Base-by-base conservation (phyloP, 2,888 invertebrate species). In the Drosophila rubida region DNA sequence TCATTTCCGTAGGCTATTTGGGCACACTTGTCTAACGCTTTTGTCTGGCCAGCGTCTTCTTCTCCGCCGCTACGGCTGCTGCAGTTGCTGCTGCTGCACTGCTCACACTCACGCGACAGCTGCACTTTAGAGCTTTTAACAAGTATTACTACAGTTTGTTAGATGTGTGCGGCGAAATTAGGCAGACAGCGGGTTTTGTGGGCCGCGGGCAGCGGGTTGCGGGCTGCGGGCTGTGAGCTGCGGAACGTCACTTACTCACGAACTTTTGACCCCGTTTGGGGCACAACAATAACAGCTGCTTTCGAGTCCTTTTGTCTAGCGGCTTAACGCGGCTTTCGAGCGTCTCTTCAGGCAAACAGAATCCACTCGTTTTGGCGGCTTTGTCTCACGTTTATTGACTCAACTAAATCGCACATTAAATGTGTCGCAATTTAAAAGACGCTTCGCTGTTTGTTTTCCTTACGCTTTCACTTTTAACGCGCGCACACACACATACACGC, bases 201-300 rank as follows among this genome's bases (percentile, higher is more conserved):
- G 51, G 13, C 8, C 35, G 42, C 5, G 27, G 27, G 19, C 5
- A 19, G 9, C 23, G 32, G 46, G 37, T 25, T 13, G 42, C 7
- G 48, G 32, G 8, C 7, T 7, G 16, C 22, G 19, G 32, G 19
- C 22, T 32, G 7, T 22, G 54, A 30, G 41, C 8, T 25, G 25
- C 25, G 25, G 27, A 27, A 4, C 44, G 48, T 58, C 55, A 60
- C 65, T 75, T 67, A 68, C 76, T 75, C 85, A 82, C 90, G 89
- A 89, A 90, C 90, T 90, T 90, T 90, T 90, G 90, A 90, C 90
- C 90, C 90, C 85, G 86, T 90, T 89, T 78, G 75, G 54, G 60
- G 65, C 70, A 73, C 75, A 83, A 83, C 74, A 80, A 82, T 66
- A 85, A 78, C 82, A 82, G 76, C 74, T 71, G 74, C 55, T 62